phyloP scores from a whole-genome alignment of 1,140 invertebrate species.

The Pogonomyrmex barbatus region DNA sequence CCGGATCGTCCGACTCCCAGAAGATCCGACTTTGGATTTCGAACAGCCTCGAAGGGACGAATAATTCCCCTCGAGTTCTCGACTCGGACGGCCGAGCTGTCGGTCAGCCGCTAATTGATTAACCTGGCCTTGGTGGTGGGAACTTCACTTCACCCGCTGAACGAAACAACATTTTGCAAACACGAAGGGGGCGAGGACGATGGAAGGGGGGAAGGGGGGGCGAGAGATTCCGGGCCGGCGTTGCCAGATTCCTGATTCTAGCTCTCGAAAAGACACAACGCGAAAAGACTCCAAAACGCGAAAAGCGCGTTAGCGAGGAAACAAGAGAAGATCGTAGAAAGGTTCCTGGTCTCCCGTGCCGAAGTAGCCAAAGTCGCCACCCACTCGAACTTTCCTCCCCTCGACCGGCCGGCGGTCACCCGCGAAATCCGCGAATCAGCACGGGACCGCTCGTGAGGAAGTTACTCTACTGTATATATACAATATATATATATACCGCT shows the following conservation, averaged over 20 bases:
- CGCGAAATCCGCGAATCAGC: slow-evolving; percentile 18
- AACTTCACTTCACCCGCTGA: slow-evolving; percentile 41
- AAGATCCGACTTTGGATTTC: background rate
- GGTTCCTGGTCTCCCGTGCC: slow-evolving; percentile 26
- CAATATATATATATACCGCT: slow-evolving; percentile 15
- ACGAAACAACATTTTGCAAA: background rate
- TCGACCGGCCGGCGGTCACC: background rate
- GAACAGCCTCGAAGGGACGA: background rate
- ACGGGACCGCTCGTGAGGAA: background rate
- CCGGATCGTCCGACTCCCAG: background rate
- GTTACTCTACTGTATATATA: slow-evolving; percentile 33
- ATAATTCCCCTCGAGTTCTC: slow-evolving; percentile 1
- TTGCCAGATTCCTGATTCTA: slow-evolving; percentile 7
- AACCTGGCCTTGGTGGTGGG: slow-evolving; percentile 76
- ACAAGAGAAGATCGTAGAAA: slow-evolving; percentile 2
- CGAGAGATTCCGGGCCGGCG: background rate
- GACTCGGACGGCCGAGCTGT: slow-evolving; percentile 65
- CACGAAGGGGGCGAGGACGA: background rate
- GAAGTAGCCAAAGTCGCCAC: slow-evolving; percentile 20
- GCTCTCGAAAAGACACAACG: background rate
- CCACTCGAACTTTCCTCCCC: slow-evolving; percentile 1
- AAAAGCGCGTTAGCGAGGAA: background rate
- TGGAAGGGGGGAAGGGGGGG: no score
- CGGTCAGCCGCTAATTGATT: slow-evolving; percentile 65
- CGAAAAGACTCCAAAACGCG: no score